phyloP scores from a whole-genome alignment of 1,140 invertebrate species.

The Lutraria rhynchaena region DNA sequence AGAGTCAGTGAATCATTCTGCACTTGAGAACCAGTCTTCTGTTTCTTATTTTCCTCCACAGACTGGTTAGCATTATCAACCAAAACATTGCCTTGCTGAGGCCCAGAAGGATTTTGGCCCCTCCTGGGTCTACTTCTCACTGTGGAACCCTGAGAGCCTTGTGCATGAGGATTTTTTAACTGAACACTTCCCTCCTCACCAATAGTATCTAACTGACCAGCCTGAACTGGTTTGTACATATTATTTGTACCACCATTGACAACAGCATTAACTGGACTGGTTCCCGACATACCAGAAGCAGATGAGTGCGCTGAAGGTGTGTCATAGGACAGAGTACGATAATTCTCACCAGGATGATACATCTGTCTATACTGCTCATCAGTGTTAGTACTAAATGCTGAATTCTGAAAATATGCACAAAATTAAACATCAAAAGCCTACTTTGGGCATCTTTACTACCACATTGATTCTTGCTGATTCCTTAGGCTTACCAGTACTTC shows the following conservation, averaged over 20 bases:
- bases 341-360: conserved; percentile 76
- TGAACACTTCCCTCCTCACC: conserved; percentile 60
- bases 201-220: conserved; percentile 69
- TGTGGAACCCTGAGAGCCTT: neutral
- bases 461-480: no score
- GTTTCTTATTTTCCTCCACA: neutral
- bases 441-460: no score
- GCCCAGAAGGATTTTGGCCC: neutral
- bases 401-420: conserved; percentile 61
- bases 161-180: no score
- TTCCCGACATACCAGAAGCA: conserved; percentile 1
- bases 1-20: neutral
- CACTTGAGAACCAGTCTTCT: neutral
- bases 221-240: conserved; percentile 44
- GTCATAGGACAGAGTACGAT: conserved; percentile 63
- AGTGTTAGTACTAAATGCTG: conserved; percentile 70
- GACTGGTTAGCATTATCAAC: neutral
- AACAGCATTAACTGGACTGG: conserved; percentile 24
- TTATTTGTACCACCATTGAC: conserved; percentile 23
- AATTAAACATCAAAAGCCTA: no score
- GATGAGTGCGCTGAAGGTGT: conserved; percentile 22
- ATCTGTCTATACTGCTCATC: conserved; percentile 77
- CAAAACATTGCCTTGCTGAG: neutral
- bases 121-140: neutral
- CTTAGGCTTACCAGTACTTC: no score